A percentile compares a stretch with the other conserved stretches of the same genome.
Evolutionary conservation across 2,797 vertebrate species (phyloP).

Genomic region (Girardinus metallicus): DNA sequence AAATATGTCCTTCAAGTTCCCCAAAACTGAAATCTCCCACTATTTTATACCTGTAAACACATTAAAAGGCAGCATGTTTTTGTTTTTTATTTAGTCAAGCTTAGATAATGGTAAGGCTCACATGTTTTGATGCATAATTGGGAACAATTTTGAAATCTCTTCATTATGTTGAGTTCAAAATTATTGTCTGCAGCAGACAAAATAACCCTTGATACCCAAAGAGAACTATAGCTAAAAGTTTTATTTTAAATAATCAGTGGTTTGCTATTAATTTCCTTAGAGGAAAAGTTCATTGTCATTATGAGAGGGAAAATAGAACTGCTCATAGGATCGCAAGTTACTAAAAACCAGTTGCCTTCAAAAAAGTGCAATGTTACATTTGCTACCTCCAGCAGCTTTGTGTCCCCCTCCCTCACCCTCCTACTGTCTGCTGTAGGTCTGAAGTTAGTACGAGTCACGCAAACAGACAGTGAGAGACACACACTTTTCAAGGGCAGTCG

Average conservation of each 20-base stretch:
- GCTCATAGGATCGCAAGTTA: not conserved
- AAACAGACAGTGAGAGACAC: slow-evolving; percentile 32
- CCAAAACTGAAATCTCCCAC: not conserved
- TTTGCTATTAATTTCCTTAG: not conserved
- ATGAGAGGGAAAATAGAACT: not conserved
- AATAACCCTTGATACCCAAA: not conserved
- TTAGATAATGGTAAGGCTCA: not conserved
- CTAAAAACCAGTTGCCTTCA: slow-evolving; percentile 17
- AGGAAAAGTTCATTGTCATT: not conserved
- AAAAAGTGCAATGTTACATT: not conserved
- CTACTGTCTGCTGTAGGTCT: slow-evolving; percentile 51
- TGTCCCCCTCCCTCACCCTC: slow-evolving; percentile 24
- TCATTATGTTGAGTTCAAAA: not conserved
- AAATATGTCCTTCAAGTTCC: not conserved
- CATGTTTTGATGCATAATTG: not conserved
- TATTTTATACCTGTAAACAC: not conserved
- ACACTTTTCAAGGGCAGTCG: slow-evolving; percentile 21
- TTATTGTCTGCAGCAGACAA: not conserved
- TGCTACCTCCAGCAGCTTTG: slow-evolving; percentile 19
- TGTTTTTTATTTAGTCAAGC: not conserved
- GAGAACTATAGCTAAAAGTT: not conserved
- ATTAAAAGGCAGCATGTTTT: not conserved
- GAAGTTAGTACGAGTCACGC: slow-evolving; percentile 62
- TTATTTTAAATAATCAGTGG: not conserved
- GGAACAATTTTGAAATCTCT: not conserved